Conservation (phyloP, 2,888 invertebrate species). For the Biston stratarius region DNA sequence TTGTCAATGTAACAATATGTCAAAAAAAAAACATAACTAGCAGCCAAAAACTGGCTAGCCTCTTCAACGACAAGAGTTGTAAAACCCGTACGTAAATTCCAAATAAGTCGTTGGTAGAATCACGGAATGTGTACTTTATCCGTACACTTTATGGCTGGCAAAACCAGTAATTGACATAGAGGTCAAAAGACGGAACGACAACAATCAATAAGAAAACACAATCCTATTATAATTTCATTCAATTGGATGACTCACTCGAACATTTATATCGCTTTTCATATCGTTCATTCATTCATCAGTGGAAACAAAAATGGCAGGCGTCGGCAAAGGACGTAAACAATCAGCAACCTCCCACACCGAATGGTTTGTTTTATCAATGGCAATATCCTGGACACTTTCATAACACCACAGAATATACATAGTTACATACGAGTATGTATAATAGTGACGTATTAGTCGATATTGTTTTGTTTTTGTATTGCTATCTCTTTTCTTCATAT, state of each 20-base stretch:
- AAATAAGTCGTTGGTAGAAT: too few relatives aligned
- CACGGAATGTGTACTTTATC: too few relatives aligned
- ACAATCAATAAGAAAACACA: constrained; percentile 22
- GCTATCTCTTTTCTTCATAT: too few relatives aligned
- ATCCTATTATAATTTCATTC: constrained; percentile 19
- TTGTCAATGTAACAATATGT: too few relatives aligned
- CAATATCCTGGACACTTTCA: constrained; percentile 61
- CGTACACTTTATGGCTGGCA: too few relatives aligned
- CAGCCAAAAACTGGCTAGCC: too few relatives aligned
- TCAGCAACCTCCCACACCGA: constrained; percentile 65
- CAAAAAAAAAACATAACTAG: too few relatives aligned
- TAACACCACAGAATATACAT: constrained; percentile 29
- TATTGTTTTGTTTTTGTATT: too few relatives aligned
- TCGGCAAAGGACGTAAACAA: constrained; percentile 67
- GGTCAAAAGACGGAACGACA: constrained; percentile 19
- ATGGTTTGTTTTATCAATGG: constrained; percentile 61
- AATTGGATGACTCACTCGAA: constrained; percentile 37
- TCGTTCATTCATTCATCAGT: constrained; percentile 50
- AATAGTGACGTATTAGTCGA: too few relatives aligned
- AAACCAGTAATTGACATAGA: constrained; percentile 8
- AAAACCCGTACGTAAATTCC: too few relatives aligned
- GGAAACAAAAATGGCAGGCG: constrained; percentile 60
- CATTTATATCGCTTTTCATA: constrained; percentile 43
- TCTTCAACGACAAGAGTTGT: too few relatives aligned
- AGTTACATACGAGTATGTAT: not conserved